Base-by-base conservation (phyloP, 2,888 invertebrate genomes). In the Hypena proboscidalis region DNA sequence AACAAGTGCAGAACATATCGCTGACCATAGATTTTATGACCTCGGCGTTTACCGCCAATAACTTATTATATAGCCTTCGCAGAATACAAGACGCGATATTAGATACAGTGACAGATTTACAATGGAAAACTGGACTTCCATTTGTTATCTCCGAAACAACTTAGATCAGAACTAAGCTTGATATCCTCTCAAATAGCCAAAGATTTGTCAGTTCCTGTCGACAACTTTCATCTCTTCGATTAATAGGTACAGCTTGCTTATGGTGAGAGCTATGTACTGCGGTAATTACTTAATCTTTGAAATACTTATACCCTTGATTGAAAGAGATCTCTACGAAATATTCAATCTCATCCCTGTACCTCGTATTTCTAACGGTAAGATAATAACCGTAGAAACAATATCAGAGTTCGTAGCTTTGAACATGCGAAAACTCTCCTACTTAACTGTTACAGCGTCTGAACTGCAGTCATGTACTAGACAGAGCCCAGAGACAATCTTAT, bases 71-170 rank as follows among this genome's bases (percentile, higher is more conserved):
- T 14, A 36, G 8, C 17, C 37, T 38, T 11, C 22, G 30, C 2
- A 22, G 11, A 22, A 23, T 38, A 10, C 37, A 38, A 5, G 37
- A 38, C n/a, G 17, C n/a, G n/a, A n/a, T n/a, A n/a, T n/a, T n/a
- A n/a, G n/a, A n/a, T n/a, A n/a, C n/a, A n/a, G n/a, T n/a, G n/a
- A n/a, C n/a, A n/a, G n/a, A n/a, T n/a, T n/a, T n/a, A n/a, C n/a
- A n/a, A n/a, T n/a, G n/a, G n/a, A n/a, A n/a, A n/a, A n/a, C n/a
- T n/a, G n/a, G n/a, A n/a, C n/a, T n/a, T n/a, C n/a, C n/a, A n/a
- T n/a, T n/a, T n/a, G n/a, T n/a, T n/a, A n/a, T n/a, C n/a, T n/a
- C n/a, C n/a, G n/a, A n/a, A n/a, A n/a, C n/a, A n/a, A n/a, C n/a
- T n/a, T n/a, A n/a, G n/a, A n/a, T n/a, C n/a, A n/a, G n/a, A n/a